Base-by-base conservation (phyloP, 2,888 invertebrate species). In the Urechis unicinctus region DNA sequence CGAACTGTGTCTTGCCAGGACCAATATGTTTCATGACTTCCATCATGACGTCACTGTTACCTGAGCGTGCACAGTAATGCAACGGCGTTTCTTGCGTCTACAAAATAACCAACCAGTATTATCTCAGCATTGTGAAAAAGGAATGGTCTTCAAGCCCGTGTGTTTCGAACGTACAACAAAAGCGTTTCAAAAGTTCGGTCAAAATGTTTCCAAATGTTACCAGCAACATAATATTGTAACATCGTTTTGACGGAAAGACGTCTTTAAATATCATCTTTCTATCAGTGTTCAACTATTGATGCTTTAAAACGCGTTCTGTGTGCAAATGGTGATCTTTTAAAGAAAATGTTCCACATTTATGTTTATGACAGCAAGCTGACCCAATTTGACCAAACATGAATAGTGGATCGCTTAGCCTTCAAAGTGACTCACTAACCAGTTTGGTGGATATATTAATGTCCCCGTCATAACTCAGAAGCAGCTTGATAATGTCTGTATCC, bases 21-120 rank as follows among this genome's bases (percentile, higher is more conserved):
- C 88, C 86, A 85, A 97, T 89, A 68, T 91, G 88, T 43, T 88
- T 84, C 46, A 97, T 87, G 86, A 98, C 94, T 78, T 96, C 96
- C 67, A 87, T 85, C 67, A 98, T 82, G 4, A 97, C 88, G 68
- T 94, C 93, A 73, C 94, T 94, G 79, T 95, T 96, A 22, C 98
- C 98, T 3, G 92, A 90, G 24, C 90, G 83, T 1, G 97, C 94
- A 68, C 93, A 91, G 73, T 92, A 89, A 76, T 98, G 98, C 70
- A 98, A 89, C 0, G 93, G 91, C 0, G 96, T 93, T 81, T 98
- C 97, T 66, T 88, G 85, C 21, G 88, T 88, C 79, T 88, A 85
- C 41, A 36, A 36, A 13, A 36, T 9, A 13, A 36, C 9, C 9
- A 36, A 36, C 41, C 13, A 9, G 9, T 36, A 36, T 36, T 9